These are phyloP conservation scores for Alaudala cheleensis DNA, from an alignment of 2,113 vertebrate genomes.

Conservation along the genomic window DNA sequence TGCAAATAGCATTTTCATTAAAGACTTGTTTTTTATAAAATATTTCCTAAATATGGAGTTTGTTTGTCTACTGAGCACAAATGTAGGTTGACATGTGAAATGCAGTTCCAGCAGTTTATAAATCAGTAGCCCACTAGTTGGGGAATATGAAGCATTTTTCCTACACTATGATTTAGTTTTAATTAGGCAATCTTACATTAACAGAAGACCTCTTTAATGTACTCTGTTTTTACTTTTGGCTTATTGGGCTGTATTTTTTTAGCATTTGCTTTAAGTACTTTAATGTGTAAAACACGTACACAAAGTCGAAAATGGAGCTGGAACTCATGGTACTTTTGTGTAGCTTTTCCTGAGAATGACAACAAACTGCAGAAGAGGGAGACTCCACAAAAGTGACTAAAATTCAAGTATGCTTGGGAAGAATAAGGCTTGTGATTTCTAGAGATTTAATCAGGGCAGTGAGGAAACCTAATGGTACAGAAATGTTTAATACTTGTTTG, in stretches of 20 bases:
- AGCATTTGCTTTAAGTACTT: neutral
- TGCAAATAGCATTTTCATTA: neutral
- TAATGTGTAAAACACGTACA: neutral
- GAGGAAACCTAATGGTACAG: neutral
- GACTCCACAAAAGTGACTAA: neutral
- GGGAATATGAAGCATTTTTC: neutral
- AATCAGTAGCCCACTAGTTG: rapidly evolving
- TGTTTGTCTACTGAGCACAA: neutral
- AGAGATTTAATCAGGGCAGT: neutral
- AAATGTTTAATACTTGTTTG: neutral
- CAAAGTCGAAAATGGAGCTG: neutral
- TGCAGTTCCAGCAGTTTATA: neutral
- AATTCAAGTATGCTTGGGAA: neutral
- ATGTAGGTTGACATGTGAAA: neutral
- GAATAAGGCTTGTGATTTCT: neutral
- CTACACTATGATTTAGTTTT: neutral
- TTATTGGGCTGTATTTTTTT: neutral
- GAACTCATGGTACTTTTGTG: neutral
- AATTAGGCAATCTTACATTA: neutral
- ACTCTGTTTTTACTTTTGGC: neutral
- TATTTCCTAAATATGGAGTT: neutral
- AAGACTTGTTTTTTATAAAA: neutral
- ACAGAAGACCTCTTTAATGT: neutral
- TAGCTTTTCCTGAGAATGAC: neutral
- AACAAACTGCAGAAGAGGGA: neutral